phyloP scores from a whole-genome alignment of 2,113 vertebrate species.

The Erythrocercus mccallii region DNA sequence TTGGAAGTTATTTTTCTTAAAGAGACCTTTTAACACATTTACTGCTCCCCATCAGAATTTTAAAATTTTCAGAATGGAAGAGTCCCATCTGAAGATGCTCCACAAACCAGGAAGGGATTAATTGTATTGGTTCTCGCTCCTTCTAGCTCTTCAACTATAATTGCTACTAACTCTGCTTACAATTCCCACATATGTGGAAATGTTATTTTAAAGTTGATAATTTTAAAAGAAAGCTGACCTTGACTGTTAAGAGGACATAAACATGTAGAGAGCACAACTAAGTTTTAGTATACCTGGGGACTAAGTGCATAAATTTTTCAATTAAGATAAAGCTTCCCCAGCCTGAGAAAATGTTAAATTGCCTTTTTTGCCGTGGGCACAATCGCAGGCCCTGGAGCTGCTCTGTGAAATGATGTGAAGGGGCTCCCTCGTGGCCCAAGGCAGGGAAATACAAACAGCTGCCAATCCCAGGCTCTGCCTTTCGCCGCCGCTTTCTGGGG shows the following conservation, averaged over 20 bases:
- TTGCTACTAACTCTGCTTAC: background rate
- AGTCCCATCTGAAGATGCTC: background rate
- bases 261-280: background rate
- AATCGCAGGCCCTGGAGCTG: background rate
- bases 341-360: conserved; percentile 21
- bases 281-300: conserved; percentile 17
- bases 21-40: background rate
- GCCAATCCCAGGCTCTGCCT: background rate
- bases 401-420: conserved; percentile 1
- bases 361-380: conserved; percentile 50
- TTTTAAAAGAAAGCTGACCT: background rate
- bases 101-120: background rate
- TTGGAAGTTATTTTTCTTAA: background rate
- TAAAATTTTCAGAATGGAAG: background rate
- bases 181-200: background rate
- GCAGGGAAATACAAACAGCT: conserved; percentile 11
- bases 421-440: background rate
- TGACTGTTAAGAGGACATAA: conserved; percentile 1
- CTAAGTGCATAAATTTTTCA: conserved; percentile 47
- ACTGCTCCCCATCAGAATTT: background rate
- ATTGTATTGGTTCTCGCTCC: background rate
- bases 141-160: background rate
- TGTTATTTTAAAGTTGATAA: background rate
- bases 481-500: background rate
- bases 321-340: background rate